phyloP scores from a whole-genome alignment of 2,113 vertebrate species.

The Rutilus rutilus region DNA sequence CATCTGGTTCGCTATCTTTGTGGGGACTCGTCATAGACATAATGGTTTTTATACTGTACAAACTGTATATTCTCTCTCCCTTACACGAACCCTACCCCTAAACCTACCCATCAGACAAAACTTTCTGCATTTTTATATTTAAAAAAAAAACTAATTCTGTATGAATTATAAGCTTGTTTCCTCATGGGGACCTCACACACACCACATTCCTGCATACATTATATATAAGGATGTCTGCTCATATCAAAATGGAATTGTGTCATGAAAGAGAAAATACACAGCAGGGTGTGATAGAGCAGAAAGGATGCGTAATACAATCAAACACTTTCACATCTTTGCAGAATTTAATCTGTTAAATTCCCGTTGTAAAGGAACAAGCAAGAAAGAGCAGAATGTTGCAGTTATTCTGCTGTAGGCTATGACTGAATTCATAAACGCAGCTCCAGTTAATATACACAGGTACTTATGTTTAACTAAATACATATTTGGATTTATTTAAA shows the following conservation, averaged over 20 bases:
- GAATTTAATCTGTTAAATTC: slow-evolving; percentile 11
- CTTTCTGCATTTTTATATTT: no score
- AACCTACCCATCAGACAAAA: no score
- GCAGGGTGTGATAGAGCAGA: neutral
- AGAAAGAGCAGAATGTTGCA: slow-evolving; percentile 2
- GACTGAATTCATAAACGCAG: neutral
- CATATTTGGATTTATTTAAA: neutral
- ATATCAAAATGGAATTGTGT: slow-evolving; percentile 20
- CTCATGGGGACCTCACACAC: no score
- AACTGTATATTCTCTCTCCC: no score
- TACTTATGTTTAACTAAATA: neutral
- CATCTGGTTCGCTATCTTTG: neutral
- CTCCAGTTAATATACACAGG: neutral
- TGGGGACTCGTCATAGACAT: no score
- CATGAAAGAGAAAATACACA: neutral
- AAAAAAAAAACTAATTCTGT: no score
- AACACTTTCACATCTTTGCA: neutral
- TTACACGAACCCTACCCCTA: no score
- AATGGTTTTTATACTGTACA: no score
- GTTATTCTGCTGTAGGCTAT: neutral
- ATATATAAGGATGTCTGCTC: slow-evolving; percentile 26
- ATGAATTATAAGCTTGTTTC: no score
- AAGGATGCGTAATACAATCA: slow-evolving; percentile 25
- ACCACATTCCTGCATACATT: slow-evolving; percentile 17
- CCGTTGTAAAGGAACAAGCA: neutral